Evolutionary conservation across 2,113 vertebrate species (phyloP), one percentile per base, ranked within the genome.

Genomic region (Tiliqua scincoides): DNA sequence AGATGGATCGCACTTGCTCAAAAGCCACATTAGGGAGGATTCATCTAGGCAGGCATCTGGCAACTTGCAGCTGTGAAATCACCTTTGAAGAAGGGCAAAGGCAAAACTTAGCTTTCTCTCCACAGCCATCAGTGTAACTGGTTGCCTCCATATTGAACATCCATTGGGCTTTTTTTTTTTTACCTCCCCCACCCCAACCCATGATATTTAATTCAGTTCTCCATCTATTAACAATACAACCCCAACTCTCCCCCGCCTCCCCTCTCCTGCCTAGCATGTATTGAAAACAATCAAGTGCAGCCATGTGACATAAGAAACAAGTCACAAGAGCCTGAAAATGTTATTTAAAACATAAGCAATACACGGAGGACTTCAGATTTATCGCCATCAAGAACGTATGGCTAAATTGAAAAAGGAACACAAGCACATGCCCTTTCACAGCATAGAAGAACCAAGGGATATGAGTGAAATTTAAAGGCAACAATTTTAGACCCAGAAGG

Each of bases 21-120:
- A 57, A 87, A 91, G 72, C 77, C 77, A 57, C 79, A 37, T 7
- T 84, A 83, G 67, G 86, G 71, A 84, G 73, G 79, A 79, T 85
- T 84, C 48, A 6, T 72, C 17, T 59, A 63, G 67, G 61, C 37
- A 84, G n/a, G 82, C 90, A 88, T 87, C 90, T 90, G 92, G 65
- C 59, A 85, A 52, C 78, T 37, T 88, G 76, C 89, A 91, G 88
- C 84, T 90, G 82, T 82, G 68, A 81, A 40, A 63, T 72, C 82
- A 40, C 12, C 25, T 82, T 85, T 79, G 54, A 63, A 85, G 57
- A 82, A 86, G 32, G 88, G 52, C 57, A 78, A 25, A 70, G 40
- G 59, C 2, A 74, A 30, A 30, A 25, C 61, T 73, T 59, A 52
- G 23, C 6, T 18, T 30, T 75, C 52, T 37, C 52, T 85, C n/a